These are phyloP conservation scores for Hippolais icterina DNA, from an alignment of 2,113 vertebrate genomes.

Conservation along the genomic window DNA sequence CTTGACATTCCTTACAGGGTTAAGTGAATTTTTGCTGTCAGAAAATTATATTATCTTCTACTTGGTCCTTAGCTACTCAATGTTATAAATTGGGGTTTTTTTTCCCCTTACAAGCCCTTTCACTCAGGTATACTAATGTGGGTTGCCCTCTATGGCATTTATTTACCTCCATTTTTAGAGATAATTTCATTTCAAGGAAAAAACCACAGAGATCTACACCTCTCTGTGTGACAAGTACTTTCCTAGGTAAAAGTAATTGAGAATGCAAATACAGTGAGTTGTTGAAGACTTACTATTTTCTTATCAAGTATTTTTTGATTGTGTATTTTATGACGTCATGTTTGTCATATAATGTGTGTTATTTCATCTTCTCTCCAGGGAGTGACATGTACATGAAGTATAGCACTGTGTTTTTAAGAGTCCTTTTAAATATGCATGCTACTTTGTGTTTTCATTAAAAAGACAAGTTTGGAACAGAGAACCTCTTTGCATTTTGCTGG, in stretches of 20 bases:
- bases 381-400: background rate
- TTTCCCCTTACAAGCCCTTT: background rate
- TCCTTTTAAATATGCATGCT: slow-evolving; percentile 15
- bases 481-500: background rate
- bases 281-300: background rate
- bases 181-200: background rate
- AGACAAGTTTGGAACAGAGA: background rate
- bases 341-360: background rate
- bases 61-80: background rate
- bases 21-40: background rate
- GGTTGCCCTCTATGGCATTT: background rate
- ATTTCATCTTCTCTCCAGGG: background rate
- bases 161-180: background rate
- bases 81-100: fast-evolving
- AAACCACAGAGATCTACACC: background rate
- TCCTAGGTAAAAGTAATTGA: background rate
- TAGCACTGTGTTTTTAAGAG: background rate
- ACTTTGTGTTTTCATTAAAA: slow-evolving; percentile 6
- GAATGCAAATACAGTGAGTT: background rate
- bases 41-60: background rate
- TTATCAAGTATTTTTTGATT: background rate
- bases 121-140: background rate
- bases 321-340: background rate
- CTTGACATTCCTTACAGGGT: background rate
- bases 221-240: background rate